A percentile compares a stretch with the other conserved stretches of the same genome.
Conservation (phyloP, 2,888 invertebrate genomes). For the Holacanthella duospinosa region DNA sequence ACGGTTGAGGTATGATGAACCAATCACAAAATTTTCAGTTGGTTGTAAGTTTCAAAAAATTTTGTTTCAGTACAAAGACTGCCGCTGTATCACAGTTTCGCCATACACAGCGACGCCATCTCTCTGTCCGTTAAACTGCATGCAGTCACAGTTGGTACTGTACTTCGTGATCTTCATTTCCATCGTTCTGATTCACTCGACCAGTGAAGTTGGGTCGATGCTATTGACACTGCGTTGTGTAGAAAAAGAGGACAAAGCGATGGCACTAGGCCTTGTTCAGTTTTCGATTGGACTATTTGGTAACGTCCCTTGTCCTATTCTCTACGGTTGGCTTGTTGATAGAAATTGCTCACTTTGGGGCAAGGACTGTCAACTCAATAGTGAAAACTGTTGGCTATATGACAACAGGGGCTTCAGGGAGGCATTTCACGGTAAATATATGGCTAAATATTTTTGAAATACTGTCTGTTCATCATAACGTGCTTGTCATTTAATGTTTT, state of each 20-base stretch:
- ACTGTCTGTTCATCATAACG: background rate
- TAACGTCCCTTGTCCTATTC: constrained; percentile 89
- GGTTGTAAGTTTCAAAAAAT: background rate
- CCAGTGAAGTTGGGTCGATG: constrained; percentile 81
- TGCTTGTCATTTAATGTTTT: too few species aligned
- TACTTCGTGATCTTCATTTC: constrained; percentile 74
- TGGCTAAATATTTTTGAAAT: too few species aligned
- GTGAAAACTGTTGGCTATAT: constrained; percentile 61
- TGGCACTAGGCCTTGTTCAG: constrained; percentile 87
- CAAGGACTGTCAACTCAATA: constrained; percentile 56
- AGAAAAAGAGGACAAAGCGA: constrained; percentile 82
- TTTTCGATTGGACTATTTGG: constrained; percentile 85
- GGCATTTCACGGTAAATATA: constrained; percentile 65
- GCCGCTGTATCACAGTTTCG: constrained; percentile 44
- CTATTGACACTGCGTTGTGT: constrained; percentile 80
- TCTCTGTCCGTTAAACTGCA: constrained; percentile 68
- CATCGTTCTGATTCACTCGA: constrained; percentile 83
- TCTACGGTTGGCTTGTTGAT: constrained; percentile 85
- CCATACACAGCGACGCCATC: constrained; percentile 58
- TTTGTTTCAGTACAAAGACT: constrained; percentile 45
- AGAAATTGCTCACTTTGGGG: constrained; percentile 83
- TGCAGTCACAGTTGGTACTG: constrained; percentile 55
- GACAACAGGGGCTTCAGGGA: constrained; percentile 70
- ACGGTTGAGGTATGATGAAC: constrained; percentile 11
- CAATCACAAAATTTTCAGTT: background rate